These are phyloP conservation scores for Oceanodroma leucorhoa DNA, from an alignment of 2,797 vertebrate species.

Conservation along the genomic window DNA sequence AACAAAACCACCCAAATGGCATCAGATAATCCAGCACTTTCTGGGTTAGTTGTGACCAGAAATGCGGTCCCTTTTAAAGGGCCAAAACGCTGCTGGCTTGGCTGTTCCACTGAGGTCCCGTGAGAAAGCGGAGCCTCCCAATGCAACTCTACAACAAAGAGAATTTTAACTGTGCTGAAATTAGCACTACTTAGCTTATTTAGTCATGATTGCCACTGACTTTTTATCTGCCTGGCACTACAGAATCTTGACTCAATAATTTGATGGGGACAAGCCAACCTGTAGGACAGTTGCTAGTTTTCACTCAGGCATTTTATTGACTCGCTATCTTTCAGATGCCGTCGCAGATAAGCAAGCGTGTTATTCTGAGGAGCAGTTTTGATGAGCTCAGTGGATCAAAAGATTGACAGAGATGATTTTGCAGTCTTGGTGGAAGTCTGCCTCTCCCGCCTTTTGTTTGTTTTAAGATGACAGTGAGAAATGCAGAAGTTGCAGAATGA, in stretches of 20 bases:
- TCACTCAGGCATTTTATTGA: background rate
- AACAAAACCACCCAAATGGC: background rate
- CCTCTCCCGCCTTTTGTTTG: background rate
- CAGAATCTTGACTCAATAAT: background rate
- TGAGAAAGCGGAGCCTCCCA: background rate
- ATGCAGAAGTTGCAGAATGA: conserved; percentile 33
- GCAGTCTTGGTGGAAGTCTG: background rate
- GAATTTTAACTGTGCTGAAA: background rate
- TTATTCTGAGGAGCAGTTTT: background rate
- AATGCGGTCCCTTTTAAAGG: background rate
- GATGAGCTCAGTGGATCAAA: background rate
- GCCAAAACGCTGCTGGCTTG: background rate
- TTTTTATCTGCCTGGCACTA: background rate
- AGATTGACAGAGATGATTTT: background rate
- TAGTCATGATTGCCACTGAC: background rate
- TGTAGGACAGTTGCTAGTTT: background rate
- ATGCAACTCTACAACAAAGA: background rate
- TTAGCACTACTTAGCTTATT: background rate
- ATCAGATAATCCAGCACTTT: background rate
- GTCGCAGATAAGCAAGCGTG: background rate
- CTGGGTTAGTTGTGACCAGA: background rate
- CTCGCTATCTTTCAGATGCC: background rate
- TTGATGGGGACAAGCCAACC: background rate
- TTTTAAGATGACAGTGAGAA: background rate
- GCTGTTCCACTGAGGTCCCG: background rate